Percentiles rank a stretch among this genome's conserved stretches.
Conservation (phyloP, 2,113 vertebrate species). For the Pagrus major region DNA sequence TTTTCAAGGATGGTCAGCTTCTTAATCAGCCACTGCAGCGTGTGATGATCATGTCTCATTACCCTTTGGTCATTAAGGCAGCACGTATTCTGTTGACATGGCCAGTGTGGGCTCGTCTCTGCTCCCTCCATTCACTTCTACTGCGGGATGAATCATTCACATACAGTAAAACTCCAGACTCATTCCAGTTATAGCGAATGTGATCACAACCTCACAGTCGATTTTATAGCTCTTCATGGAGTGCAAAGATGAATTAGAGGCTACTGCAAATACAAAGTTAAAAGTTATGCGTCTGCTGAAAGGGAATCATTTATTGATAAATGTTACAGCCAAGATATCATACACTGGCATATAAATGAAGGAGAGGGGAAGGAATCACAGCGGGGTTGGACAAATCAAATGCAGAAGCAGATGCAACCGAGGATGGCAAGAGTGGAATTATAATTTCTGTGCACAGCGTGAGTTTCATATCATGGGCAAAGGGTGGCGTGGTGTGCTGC, state of each 20-base stretch:
- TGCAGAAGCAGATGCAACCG: slow-evolving; percentile 12
- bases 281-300: slow-evolving; percentile 32
- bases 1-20: slow-evolving; percentile 21
- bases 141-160: background rate
- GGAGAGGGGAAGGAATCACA: slow-evolving; percentile 32
- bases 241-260: background rate
- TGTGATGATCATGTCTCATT: slow-evolving; percentile 37
- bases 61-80: slow-evolving; percentile 29
- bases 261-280: slow-evolving; percentile 1
- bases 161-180: background rate
- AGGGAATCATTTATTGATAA: slow-evolving; percentile 37
- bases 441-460: slow-evolving; percentile 19
- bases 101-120: background rate
- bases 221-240: background rate
- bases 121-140: slow-evolving; percentile 5
- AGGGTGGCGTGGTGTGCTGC: background rate
- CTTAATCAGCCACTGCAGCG: slow-evolving; percentile 27
- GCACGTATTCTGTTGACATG: background rate
- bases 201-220: background rate
- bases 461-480: background rate
- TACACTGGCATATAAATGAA: slow-evolving; percentile 39
- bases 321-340: slow-evolving; percentile 9
- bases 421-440: slow-evolving; percentile 21
- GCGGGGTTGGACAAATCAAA: slow-evolving; percentile 29
- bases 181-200: background rate